phyloP scores from a whole-genome alignment of 2,113 vertebrate species.

The Corythaixoides concolor region DNA sequence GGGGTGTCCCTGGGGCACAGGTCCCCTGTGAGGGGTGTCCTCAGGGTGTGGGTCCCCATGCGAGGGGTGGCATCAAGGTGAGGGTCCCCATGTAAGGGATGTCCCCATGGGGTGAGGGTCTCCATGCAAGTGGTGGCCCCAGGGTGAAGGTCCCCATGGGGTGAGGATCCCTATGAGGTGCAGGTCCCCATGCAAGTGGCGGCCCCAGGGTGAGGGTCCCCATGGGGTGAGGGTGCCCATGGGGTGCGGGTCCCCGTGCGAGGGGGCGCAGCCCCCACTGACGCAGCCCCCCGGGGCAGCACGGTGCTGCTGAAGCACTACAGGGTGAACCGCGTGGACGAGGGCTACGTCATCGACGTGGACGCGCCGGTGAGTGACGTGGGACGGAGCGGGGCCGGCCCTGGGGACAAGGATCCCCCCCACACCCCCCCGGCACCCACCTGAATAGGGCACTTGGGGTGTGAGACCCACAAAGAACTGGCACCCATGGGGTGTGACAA shows the following conservation, averaged over 20 bases:
- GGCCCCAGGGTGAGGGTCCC: no score
- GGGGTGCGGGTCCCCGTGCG: fast-evolving
- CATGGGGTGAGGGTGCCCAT: not conserved
- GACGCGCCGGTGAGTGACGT: slow-evolving; percentile 76
- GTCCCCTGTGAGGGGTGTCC: no score
- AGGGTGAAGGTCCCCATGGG: no score
- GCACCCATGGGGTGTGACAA: not conserved
- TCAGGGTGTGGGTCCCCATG: no score
- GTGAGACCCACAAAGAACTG: no score
- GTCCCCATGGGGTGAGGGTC: no score
- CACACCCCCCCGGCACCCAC: not conserved
- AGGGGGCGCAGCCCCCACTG: not conserved
- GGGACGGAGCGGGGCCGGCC: not conserved
- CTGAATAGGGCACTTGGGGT: no score
- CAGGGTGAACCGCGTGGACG: slow-evolving; percentile 50
- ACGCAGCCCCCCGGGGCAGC: not conserved
- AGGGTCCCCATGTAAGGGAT: not conserved
- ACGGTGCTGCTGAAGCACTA: slow-evolving; percentile 76
- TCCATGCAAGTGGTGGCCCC: not conserved
- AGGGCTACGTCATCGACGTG: slow-evolving; percentile 76
- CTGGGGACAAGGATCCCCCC: not conserved
- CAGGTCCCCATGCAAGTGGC: not conserved
- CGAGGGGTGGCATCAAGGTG: not conserved
- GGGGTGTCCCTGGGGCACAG: no score
- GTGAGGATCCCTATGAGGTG: no score